Evolutionary conservation across 2,797 vertebrate species (phyloP).

Genomic region (Peromyscus attwateri): DNA sequence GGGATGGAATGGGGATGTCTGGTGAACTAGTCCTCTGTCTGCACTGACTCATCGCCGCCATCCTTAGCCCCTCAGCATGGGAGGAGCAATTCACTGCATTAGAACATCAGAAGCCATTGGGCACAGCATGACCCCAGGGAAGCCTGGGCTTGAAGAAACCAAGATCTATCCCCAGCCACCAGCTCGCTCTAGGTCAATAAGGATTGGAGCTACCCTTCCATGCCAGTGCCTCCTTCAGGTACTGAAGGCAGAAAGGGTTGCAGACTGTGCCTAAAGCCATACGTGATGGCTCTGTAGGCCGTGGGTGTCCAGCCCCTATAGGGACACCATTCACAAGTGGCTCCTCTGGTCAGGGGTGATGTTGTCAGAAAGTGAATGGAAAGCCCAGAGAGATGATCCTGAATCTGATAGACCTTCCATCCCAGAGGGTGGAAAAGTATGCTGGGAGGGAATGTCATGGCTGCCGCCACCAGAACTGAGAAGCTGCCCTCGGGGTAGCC

Average conservation of each 20-base stretch:
- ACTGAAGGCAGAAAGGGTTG: rapidly evolving
- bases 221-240: neutral
- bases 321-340: neutral
- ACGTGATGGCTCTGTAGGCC: neutral
- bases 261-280: too few relatives aligned
- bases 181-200: neutral
- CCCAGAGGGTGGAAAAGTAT: rapidly evolving
- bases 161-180: rapidly evolving
- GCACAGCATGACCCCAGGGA: neutral
- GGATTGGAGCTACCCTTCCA: rapidly evolving
- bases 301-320: neutral
- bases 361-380: neutral
- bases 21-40: neutral
- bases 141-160: neutral
- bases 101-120: neutral
- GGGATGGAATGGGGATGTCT: rapidly evolving
- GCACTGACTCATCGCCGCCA: neutral
- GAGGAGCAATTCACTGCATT: neutral
- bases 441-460: neutral
- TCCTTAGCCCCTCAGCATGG: neutral
- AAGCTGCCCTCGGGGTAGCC: too few relatives aligned
- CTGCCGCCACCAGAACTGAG: neutral
- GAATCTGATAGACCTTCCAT: neutral
- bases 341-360: neutral
- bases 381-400: too few relatives aligned